Base-by-base conservation (phyloP, 2,113 vertebrate species). In the Coryphaenoides rupestris region DNA sequence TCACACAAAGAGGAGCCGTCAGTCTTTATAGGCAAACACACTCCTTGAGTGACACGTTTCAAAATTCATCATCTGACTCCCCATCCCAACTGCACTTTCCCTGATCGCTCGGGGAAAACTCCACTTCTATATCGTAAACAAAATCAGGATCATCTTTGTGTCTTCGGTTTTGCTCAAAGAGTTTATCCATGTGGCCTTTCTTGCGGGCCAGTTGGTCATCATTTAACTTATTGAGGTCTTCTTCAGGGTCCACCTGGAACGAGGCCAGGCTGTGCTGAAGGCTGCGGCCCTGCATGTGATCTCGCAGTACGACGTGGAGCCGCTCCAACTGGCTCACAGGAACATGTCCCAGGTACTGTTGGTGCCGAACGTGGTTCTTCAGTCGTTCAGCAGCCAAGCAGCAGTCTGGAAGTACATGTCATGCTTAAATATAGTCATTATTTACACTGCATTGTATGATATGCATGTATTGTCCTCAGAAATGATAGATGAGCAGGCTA, bases 201-300 rank as follows among this genome's bases (percentile, higher is more conserved):
- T 90, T 94, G 62, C 89, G 91, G 55, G 89, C 89, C 26, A 98
- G 87, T 13, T 94, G 92, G 19, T 90, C 87, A 19, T 98, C 95
- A 21, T 92, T 91, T n/a, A 98, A 87, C 80, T 96, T 96, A 87
- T 98, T 99, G 54, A 98, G 84, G 70, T 99, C 95, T 75, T 99
- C 92, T 3, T 95, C 88, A 0, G 92, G 91, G 76, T 94, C 89
- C 23, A 95, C 71, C 24, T 63, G 79, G 57, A 92, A 86, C 1
- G 89, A 89, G 65, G 23, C 81, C 0, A 12, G 80, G 69, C 91
- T 90, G 57, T 89, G 83, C 40, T 93, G 84, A 75, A 96, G 80
- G 33, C 87, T 94, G 62, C 91, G 77, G 5, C 95, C 96, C 26
- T 70, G 61, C 60, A 98, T 63, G 59, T 94, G 89, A 40, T 94